Evolutionary conservation across 2,888 invertebrate species (phyloP).

Genomic region (Mesoligia furuncula): DNA sequence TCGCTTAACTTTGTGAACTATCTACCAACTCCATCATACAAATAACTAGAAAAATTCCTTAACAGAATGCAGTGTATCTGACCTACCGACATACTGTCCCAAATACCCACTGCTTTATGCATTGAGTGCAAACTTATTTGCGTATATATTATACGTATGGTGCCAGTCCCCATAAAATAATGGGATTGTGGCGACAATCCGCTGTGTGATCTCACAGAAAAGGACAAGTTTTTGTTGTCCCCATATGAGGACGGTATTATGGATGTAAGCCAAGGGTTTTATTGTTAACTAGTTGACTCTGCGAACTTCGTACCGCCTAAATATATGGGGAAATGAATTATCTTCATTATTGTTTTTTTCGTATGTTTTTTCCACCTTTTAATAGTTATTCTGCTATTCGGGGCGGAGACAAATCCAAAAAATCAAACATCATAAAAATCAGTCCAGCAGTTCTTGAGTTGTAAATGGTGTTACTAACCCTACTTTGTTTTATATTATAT

Average conservation of each 20-base stretch:
- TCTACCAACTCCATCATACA: neutral
- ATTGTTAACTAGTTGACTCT: constrained; percentile 2
- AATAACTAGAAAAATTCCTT: constrained; percentile 1
- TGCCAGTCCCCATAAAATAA: constrained; percentile 26
- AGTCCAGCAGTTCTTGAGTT: no score
- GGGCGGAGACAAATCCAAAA: no score
- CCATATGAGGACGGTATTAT: constrained; percentile 10
- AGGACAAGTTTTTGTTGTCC: neutral
- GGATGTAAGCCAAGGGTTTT: constrained; percentile 45
- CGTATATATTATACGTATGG: neutral
- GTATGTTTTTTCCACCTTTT: no score
- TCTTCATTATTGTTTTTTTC: no score
- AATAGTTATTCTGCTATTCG: no score
- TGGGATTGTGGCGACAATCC: constrained; percentile 26
- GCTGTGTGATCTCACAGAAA: constrained; percentile 18
- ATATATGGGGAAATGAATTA: no score
- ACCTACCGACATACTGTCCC: constrained; percentile 26
- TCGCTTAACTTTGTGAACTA: no score
- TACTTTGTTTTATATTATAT: no score
- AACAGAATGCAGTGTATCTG: constrained; percentile 12
- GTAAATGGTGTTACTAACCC: no score
- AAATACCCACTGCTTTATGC: constrained; percentile 19
- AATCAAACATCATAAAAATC: no score
- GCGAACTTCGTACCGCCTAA: no score
- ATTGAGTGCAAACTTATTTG: constrained; percentile 35